Conservation (phyloP, 2,888 invertebrate genomes). For the Operophtera brumata region DNA sequence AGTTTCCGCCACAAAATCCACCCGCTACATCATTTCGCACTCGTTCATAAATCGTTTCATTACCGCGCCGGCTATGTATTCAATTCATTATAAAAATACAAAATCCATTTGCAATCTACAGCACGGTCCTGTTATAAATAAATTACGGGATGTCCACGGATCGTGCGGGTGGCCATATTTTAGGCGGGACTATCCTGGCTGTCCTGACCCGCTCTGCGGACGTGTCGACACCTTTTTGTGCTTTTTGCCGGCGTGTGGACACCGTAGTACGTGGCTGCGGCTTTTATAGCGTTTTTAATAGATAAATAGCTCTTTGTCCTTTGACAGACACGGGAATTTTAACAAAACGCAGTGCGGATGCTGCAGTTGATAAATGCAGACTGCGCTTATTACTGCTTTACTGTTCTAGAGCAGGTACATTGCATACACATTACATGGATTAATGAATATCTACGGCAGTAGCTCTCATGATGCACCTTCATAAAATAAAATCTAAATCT, state of each 20-base stretch:
- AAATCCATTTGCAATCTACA: slow-evolving; percentile 46
- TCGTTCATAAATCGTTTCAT: slow-evolving; percentile 35
- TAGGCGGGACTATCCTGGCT: slow-evolving; percentile 47
- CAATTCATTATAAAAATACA: slow-evolving; percentile 50
- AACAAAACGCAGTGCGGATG: slow-evolving; percentile 39
- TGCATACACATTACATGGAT: slow-evolving; percentile 14
- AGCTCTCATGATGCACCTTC: too few species aligned
- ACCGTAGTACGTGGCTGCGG: slow-evolving; percentile 48
- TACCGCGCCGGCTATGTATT: slow-evolving; percentile 37
- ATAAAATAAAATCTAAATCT: too few species aligned
- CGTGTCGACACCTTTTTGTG: slow-evolving; percentile 59
- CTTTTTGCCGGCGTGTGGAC: slow-evolving; percentile 47
- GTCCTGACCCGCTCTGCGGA: slow-evolving; percentile 32
- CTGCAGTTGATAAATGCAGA: slow-evolving; percentile 29
- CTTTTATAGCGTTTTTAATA: slow-evolving; percentile 54
- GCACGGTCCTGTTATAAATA: slow-evolving; percentile 51
- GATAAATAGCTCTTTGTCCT: slow-evolving; percentile 52
- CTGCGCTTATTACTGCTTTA: slow-evolving; percentile 25
- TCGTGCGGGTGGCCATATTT: slow-evolving; percentile 54
- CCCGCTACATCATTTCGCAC: slow-evolving; percentile 22
- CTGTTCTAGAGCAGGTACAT: slow-evolving; percentile 7
- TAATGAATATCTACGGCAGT: slow-evolving; percentile 10
- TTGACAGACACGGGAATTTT: slow-evolving; percentile 45
- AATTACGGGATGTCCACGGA: slow-evolving; percentile 49
- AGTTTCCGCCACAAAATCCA: slow-evolving; percentile 6